Evolutionary conservation across 1,140 invertebrate species (phyloP).

Genomic region (Eupristina koningsbergeri): DNA sequence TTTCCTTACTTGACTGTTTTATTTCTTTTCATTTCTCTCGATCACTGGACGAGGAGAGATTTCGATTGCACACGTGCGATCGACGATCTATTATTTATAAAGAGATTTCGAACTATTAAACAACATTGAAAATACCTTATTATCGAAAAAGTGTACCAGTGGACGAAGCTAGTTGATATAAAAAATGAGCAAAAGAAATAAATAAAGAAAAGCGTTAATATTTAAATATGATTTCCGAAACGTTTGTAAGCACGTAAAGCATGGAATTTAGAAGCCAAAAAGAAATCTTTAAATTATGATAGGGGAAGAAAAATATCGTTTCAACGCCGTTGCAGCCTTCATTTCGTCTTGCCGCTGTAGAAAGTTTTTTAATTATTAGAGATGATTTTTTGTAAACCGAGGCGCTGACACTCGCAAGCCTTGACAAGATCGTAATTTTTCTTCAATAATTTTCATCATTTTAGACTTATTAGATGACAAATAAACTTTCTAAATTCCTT

Average conservation of each 20-base stretch:
- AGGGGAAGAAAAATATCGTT: constrained; percentile 22
- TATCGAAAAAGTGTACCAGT: constrained; percentile 58
- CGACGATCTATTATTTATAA: constrained; percentile 46
- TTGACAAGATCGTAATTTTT: neutral
- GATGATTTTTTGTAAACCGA: constrained; percentile 26
- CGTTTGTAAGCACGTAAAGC: constrained; percentile 24
- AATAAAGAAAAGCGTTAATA: constrained; percentile 41
- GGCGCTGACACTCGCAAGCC: constrained; percentile 36
- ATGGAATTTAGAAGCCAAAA: neutral
- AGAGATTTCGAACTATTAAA: constrained; percentile 42
- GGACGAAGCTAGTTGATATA: constrained; percentile 58
- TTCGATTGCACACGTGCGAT: constrained; percentile 50
- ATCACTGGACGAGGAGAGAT: constrained; percentile 25
- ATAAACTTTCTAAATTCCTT: constrained; percentile 3
- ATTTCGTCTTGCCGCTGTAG: constrained; percentile 69
- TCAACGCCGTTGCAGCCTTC: constrained; percentile 53
- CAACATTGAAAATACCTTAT: constrained; percentile 34
- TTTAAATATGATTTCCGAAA: constrained; percentile 44
- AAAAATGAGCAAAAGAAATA: constrained; percentile 42
- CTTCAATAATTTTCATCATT: neutral
- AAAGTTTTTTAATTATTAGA: constrained; percentile 50
- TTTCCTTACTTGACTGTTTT: neutral
- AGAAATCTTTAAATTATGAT: neutral
- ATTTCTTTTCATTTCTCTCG: neutral
- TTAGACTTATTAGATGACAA: constrained; percentile 1